A percentile compares a stretch with the other conserved stretches of the same genome.
Conservation (phyloP, 2,797 vertebrate genomes). For the Lacerta agilis region DNA sequence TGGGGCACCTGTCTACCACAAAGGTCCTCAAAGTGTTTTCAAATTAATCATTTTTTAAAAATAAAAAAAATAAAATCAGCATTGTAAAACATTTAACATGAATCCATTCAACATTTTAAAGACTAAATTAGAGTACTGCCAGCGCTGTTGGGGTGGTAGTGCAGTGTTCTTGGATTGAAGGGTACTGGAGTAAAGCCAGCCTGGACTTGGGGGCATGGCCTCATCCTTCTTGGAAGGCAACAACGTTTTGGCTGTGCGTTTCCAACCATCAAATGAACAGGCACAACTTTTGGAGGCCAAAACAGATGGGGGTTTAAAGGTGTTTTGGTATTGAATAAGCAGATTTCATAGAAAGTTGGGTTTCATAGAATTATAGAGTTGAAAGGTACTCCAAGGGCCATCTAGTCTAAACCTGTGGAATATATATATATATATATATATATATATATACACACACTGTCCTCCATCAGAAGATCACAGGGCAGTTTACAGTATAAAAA, state of each 20-base stretch:
- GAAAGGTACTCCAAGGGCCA: too few species aligned
- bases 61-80: not conserved
- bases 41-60: not conserved
- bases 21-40: not conserved
- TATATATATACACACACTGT: too few species aligned
- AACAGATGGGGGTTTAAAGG: fast-evolving
- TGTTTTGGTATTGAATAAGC: too few species aligned
- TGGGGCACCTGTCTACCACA: not conserved
- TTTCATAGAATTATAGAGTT: too few species aligned
- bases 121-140: too few species aligned
- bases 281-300: conserved; percentile 6
- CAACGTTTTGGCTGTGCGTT: not conserved
- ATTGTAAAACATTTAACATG: not conserved
- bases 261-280: not conserved
- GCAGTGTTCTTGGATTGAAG: too few species aligned
- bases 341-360: too few species aligned
- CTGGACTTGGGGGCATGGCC: not conserved
- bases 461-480: too few species aligned
- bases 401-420: too few species aligned
- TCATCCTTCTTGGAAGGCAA: not conserved
- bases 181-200: too few species aligned
- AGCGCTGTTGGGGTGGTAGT: not conserved
- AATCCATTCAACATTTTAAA: not conserved
- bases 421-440: too few species aligned
- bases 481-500: too few species aligned